phyloP scores from a whole-genome alignment of 2,797 vertebrate genomes.

The Botia kubotai region DNA sequence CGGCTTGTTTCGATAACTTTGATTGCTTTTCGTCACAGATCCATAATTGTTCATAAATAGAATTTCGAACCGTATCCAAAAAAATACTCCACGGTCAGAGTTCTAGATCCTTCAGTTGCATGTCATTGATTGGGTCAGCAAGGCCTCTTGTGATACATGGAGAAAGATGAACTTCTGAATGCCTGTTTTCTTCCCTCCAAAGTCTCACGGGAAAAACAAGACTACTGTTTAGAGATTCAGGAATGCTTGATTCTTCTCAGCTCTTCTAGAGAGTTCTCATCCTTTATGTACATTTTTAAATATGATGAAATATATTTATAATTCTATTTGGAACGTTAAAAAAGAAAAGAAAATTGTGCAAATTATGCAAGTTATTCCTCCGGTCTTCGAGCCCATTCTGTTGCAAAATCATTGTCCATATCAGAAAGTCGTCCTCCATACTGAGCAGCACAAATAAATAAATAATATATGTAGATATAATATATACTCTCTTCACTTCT shows the following conservation, averaged over 20 bases:
- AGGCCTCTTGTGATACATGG: conserved; percentile 46
- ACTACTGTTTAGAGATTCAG: conserved; percentile 52
- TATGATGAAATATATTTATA: conserved; percentile 42
- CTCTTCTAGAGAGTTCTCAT: conserved; percentile 49
- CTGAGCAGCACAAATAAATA: conserved; percentile 82
- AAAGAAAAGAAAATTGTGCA: conserved; percentile 76
- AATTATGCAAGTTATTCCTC: conserved; percentile 70
- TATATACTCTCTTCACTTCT: conserved; percentile 66
- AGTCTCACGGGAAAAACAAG: conserved; percentile 48
- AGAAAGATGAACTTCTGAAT: conserved; percentile 54
- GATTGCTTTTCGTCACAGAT: conserved; percentile 42
- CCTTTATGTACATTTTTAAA: conserved; percentile 57
- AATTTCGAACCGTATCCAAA: conserved; percentile 25
- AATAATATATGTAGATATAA: conserved; percentile 71
- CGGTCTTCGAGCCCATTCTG: conserved; percentile 47
- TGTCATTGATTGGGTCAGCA: conserved; percentile 42
- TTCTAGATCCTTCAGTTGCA: conserved; percentile 31
- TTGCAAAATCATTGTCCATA: conserved; percentile 53
- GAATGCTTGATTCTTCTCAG: conserved; percentile 47
- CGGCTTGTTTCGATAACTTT: conserved; percentile 16
- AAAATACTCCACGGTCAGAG: conserved; percentile 42
- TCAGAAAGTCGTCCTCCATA: conserved; percentile 64
- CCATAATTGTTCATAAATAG: conserved; percentile 12
- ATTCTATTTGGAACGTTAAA: conserved; percentile 9
- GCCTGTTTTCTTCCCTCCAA: conserved; percentile 39